These are phyloP conservation scores for Harpegnathos saltator DNA, from an alignment of 1,140 invertebrate species.

Conservation along the genomic window DNA sequence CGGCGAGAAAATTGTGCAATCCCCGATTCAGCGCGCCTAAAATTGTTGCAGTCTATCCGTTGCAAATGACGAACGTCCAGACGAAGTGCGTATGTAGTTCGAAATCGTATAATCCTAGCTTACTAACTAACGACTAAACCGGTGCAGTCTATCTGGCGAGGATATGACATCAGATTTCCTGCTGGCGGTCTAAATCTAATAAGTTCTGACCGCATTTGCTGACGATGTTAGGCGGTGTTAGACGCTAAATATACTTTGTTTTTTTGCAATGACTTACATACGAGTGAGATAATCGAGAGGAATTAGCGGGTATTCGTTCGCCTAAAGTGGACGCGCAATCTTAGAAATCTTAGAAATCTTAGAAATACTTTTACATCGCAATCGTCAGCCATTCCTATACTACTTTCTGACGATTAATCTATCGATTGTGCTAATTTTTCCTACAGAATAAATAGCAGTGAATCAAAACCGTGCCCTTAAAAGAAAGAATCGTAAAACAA, in stretches of 20 bases:
- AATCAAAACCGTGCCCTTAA: neutral
- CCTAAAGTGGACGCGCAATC: no score
- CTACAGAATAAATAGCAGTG: neutral
- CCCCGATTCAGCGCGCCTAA: no score
- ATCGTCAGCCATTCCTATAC: neutral
- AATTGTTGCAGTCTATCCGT: no score
- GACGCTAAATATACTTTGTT: conserved; percentile 6
- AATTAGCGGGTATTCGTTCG: no score
- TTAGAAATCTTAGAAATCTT: no score
- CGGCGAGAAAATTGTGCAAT: no score
- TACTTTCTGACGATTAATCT: neutral
- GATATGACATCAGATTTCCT: conserved; percentile 11
- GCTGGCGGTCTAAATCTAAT: neutral
- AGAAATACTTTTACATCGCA: no score
- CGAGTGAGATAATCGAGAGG: neutral
- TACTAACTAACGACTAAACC: no score
- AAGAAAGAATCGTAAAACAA: neutral
- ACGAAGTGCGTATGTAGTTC: no score
- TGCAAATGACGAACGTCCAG: no score
- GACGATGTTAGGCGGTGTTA: neutral
- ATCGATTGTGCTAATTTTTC: neutral
- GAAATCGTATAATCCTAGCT: no score
- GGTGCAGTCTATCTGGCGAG: neutral
- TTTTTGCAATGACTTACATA: neutral
- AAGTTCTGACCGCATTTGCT: conserved; percentile 9